Evolutionary conservation across 2,113 vertebrate species (phyloP).

Genomic region (Brachypteracias leptosomus): DNA sequence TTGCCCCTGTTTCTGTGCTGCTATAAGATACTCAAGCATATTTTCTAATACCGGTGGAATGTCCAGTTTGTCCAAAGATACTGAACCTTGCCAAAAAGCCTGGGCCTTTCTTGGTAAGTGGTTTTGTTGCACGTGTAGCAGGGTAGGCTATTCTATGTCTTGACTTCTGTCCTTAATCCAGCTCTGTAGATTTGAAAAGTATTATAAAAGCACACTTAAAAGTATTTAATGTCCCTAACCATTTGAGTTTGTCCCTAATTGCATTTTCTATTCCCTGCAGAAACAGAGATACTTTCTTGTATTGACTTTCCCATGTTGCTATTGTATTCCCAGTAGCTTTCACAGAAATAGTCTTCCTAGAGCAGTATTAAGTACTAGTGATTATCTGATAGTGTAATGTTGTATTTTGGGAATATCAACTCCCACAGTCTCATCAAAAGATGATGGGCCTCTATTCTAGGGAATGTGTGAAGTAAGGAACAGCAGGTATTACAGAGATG

Average conservation of each 20-base stretch:
- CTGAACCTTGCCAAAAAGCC: not conserved
- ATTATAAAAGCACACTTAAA: not conserved
- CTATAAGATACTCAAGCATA: not conserved
- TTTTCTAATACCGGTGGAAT: not conserved
- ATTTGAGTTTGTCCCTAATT: not conserved
- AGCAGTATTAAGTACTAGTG: slow-evolving; percentile 2
- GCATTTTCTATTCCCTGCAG: not conserved
- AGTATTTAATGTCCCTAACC: not conserved
- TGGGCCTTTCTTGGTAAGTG: not conserved
- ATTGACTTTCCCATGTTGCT: not conserved
- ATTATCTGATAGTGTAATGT: slow-evolving; percentile 28
- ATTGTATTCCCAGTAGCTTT: slow-evolving; percentile 12
- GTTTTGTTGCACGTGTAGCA: not conserved
- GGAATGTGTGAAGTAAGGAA: not conserved
- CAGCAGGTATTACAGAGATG: not conserved
- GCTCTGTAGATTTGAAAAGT: not conserved
- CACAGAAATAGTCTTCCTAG: slow-evolving; percentile 1
- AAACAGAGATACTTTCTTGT: not conserved
- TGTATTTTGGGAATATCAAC: slow-evolving; percentile 51
- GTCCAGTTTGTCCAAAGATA: not conserved
- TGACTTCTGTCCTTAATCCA: not conserved
- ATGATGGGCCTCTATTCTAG: slow-evolving; percentile 37
- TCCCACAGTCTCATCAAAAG: slow-evolving; percentile 46
- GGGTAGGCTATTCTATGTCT: not conserved
- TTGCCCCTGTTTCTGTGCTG: not conserved